Evolutionary conservation across 37 sponge, comb jelly and placozoan species (phyloP), one percentile per base, ranked within the genome.

Genomic region (Eunapius fragilis): DNA sequence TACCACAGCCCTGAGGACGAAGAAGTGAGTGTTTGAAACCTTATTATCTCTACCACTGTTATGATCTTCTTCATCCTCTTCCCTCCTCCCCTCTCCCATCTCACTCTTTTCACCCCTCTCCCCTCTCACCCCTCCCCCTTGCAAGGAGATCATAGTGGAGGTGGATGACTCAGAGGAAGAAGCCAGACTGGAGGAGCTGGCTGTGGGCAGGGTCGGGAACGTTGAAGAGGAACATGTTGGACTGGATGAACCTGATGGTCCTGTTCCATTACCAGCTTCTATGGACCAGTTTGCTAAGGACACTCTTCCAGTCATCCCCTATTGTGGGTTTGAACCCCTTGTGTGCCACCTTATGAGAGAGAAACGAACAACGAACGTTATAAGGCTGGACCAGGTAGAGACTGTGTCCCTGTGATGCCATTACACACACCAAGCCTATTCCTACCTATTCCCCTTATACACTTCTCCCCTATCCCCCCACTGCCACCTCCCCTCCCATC

Each of bases 151-250:
- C 0, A 82, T 84, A 32, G 45, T 92, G 25, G 87, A 89, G 32
- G 68, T 89, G 37, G 87, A 89, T 6, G 81, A 89, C 47, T 47
- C 77, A 7, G 81, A 76, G 27, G 93, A 93, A 69, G 77, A 85
- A 58, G 80, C 78, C 30, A 90, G 90, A 50, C 76, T 93, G 70
- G 91, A 90, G 87, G 80, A 93, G 36, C 70, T 93, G 19, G 93
- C 58, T 58, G 58, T 58, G 58, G 58, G 58, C 14, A 58, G 58
- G 58, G 58, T 58, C 14, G 58, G 58, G 22, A 58, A 58, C 58
- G 17, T 58, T 58, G 58, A 58, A 58, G 58, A 58, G 14, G 58
- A 13, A 58, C 9, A 4, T 11, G 47, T 45, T 45, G 47, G 47
- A 45, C 47, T 71, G 72, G 72, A 71, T 26, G 27, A 30, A 12